Percentiles rank a stretch among this genome's conserved stretches.
These are phyloP conservation scores for Brenthis daphne DNA, from an alignment of 2,888 invertebrate genomes.

Conservation along the genomic window DNA sequence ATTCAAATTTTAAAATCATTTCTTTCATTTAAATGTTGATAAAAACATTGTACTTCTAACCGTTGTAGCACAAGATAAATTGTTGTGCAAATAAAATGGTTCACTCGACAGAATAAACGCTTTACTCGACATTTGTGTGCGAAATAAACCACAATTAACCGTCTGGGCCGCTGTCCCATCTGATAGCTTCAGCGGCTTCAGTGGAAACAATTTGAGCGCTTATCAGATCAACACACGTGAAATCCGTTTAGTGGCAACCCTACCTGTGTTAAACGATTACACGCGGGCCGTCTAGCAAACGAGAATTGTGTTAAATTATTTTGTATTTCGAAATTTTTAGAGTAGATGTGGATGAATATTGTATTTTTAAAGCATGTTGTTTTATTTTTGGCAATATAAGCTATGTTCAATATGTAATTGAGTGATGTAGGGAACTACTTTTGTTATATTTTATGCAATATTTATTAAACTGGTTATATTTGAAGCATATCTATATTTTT, in stretches of 20 bases:
- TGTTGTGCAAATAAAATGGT: slow-evolving; percentile 19
- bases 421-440: too few species aligned
- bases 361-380: not conserved
- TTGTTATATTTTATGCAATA: not conserved
- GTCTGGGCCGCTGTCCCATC: slow-evolving; percentile 56
- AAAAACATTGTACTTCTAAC: not conserved
- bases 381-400: not conserved
- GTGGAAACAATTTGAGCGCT: slow-evolving; percentile 74
- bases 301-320: slow-evolving; percentile 30
- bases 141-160: slow-evolving; percentile 47
- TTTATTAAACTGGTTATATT: too few species aligned
- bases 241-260: slow-evolving; percentile 53
- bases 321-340: not conserved
- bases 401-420: not conserved
- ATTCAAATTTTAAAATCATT: too few species aligned
- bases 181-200: slow-evolving; percentile 65
- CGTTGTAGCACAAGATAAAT: slow-evolving; percentile 1
- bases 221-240: slow-evolving; percentile 73
- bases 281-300: slow-evolving; percentile 38
- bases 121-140: slow-evolving; percentile 33
- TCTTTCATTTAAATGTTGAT: too few species aligned
- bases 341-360: not conserved
- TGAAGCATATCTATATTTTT: too few species aligned
- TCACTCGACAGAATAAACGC: slow-evolving; percentile 23
- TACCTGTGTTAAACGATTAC: slow-evolving; percentile 49